Percentiles rank a stretch among this genome's conserved stretches.
These are phyloP conservation scores for Bactericera cockerelli DNA, from an alignment of 1,140 invertebrate genomes.

Conservation along the genomic window DNA sequence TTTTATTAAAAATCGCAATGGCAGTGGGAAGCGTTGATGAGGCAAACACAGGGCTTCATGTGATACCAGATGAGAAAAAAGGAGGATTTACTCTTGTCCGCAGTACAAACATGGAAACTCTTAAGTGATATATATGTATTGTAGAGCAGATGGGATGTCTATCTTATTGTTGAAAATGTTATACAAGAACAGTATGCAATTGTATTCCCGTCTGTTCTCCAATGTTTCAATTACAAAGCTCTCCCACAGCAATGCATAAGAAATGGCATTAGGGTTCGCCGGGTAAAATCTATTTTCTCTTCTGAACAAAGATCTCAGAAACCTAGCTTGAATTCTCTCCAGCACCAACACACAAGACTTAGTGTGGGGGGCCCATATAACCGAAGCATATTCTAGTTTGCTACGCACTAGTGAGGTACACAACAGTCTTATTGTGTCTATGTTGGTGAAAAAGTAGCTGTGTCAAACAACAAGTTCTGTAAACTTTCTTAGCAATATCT, in stretches of 20 bases:
- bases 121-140: background rate
- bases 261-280: background rate
- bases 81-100: background rate
- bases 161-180: too few relatives aligned
- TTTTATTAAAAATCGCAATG: background rate
- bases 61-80: background rate
- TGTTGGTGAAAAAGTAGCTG: background rate
- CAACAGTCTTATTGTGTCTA: too few relatives aligned
- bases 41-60: background rate
- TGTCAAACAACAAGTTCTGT: background rate
- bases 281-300: background rate
- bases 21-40: background rate
- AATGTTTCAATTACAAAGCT: background rate
- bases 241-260: too few relatives aligned
- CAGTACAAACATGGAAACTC: background rate
- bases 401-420: too few relatives aligned
- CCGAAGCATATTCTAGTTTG: too few relatives aligned
- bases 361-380: too few relatives aligned
- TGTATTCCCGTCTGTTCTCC: background rate
- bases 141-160: background rate
- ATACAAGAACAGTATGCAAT: too few relatives aligned
- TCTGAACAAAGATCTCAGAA: too few relatives aligned
- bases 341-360: too few relatives aligned
- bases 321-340: too few relatives aligned
- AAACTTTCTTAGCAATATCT: too few relatives aligned